Percentiles rank a stretch among this genome's conserved stretches.
Conservation (phyloP, 2,113 vertebrate species). For the Butorides virescens region DNA sequence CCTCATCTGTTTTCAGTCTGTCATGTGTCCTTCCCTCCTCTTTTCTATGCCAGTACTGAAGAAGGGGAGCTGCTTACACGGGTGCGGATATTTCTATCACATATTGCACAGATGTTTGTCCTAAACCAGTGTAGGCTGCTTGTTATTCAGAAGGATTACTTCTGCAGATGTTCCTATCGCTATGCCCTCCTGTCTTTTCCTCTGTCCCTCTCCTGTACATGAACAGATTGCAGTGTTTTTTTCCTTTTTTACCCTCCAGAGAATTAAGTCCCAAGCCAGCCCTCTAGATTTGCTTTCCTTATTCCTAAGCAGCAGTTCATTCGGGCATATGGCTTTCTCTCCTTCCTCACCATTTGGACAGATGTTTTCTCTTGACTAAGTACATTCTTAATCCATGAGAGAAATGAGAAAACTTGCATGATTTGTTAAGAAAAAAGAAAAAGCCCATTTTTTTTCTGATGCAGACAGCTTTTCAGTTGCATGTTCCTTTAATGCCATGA, state of each 20-base stretch:
- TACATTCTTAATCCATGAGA: neutral
- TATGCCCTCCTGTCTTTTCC: neutral
- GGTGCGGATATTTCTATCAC: neutral
- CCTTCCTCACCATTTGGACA: neutral
- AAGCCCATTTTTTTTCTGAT: neutral
- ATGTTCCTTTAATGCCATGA: neutral
- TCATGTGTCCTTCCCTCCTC: neutral
- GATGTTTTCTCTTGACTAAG: slow-evolving; percentile 16
- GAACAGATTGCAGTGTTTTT: neutral
- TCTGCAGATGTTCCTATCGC: neutral
- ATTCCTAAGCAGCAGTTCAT: neutral
- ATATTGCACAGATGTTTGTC: neutral
- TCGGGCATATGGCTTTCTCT: neutral
- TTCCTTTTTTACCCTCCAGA: neutral
- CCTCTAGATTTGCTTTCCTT: neutral
- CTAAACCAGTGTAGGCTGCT: neutral
- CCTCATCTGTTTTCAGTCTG: neutral
- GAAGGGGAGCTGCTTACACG: neutral
- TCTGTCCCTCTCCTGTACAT: neutral
- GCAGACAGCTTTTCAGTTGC: neutral
- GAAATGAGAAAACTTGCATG: neutral
- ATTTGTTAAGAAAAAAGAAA: neutral
- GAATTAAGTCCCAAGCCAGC: neutral
- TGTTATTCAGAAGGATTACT: neutral
- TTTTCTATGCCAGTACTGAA: neutral